Evolutionary conservation across 1,140 invertebrate genomes (phyloP).

Genomic region (Phocides pigmalion): DNA sequence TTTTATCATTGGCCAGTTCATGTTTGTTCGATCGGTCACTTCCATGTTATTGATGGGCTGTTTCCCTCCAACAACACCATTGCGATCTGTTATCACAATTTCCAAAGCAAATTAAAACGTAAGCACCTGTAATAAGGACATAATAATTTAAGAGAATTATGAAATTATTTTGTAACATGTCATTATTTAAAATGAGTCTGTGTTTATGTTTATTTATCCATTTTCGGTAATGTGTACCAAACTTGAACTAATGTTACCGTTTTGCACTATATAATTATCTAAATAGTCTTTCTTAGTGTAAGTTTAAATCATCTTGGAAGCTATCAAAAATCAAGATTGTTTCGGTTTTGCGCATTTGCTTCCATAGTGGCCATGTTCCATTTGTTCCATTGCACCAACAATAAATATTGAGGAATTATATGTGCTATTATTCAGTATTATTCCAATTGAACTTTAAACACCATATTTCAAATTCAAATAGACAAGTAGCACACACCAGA

Average conservation of each 20-base stretch:
- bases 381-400: too few relatives aligned
- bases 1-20: conserved; percentile 82
- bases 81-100: conserved; percentile 44
- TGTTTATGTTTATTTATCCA: conserved; percentile 47
- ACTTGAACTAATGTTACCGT: conserved; percentile 31
- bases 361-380: too few relatives aligned
- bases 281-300: too few relatives aligned
- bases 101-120: conserved; percentile 55
- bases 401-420: too few relatives aligned
- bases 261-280: not conserved
- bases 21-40: conserved; percentile 82
- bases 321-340: too few relatives aligned
- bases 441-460: not conserved
- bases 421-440: not conserved
- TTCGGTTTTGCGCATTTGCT: too few relatives aligned
- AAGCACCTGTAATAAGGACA: conserved; percentile 40
- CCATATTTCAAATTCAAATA: not conserved
- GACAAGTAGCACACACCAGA: not conserved
- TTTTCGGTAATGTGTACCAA: conserved; percentile 47
- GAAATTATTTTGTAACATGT: not conserved
- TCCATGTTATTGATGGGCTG: conserved; percentile 76
- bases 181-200: not conserved
- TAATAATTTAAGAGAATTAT: conserved; percentile 4
- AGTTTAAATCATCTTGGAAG: too few relatives aligned
- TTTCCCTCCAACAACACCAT: conserved; percentile 56